Conservation (phyloP, 2,113 vertebrate species). For the Siniperca knerii region DNA sequence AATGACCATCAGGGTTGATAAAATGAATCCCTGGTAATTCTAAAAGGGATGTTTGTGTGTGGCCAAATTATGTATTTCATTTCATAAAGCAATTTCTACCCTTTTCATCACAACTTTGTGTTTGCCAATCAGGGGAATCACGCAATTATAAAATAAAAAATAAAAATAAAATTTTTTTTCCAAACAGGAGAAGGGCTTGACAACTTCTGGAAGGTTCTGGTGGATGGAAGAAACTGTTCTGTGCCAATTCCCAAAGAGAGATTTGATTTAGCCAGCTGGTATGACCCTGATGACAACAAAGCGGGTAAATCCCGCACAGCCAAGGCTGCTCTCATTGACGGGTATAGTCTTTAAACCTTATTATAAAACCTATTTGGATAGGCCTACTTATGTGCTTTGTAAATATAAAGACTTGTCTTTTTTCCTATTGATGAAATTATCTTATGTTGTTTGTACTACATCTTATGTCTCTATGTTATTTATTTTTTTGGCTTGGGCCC, state of each 20-base stretch:
- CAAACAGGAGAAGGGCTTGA: constrained; percentile 87
- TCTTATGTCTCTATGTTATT: background rate
- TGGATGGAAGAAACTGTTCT: constrained; percentile 86
- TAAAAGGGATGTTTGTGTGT: background rate
- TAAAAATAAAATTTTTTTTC: background rate
- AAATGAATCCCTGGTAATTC: background rate
- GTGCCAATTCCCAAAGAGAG: constrained; percentile 85
- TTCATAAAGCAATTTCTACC: background rate
- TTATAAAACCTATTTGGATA: background rate
- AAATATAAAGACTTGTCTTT: background rate
- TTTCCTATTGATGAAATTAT: background rate
- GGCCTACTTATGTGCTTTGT: background rate
- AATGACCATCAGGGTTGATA: background rate
- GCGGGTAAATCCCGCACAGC: constrained; percentile 84
- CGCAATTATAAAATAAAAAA: too few species aligned
- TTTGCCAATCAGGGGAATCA: background rate
- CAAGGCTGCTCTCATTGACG: constrained; percentile 84
- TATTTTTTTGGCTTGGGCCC: background rate
- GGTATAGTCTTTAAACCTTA: constrained; percentile 69
- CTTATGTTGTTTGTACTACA: too few species aligned
- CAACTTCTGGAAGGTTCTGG: constrained; percentile 88
- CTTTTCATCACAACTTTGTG: background rate
- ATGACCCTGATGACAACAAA: constrained; percentile 85
- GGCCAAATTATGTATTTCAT: background rate
- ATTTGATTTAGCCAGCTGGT: constrained; percentile 83